Conservation (phyloP, 2,888 invertebrate species). For the Biston betularia region DNA sequence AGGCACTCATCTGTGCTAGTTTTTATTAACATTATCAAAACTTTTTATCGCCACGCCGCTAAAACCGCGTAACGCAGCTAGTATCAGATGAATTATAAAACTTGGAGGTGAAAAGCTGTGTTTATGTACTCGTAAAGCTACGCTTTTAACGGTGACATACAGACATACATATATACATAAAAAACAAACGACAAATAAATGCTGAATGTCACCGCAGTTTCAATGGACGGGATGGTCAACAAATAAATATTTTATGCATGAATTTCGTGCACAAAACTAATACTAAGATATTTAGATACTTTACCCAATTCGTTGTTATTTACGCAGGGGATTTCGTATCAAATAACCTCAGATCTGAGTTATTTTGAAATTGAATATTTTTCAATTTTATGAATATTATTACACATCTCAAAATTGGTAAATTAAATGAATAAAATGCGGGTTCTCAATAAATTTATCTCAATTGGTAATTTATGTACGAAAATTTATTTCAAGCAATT, state of each 20-base stretch:
- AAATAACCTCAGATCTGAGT: constrained; percentile 28
- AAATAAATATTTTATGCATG: constrained; percentile 31
- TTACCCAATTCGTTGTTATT: constrained; percentile 40
- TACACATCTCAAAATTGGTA: constrained; percentile 19
- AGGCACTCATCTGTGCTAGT: too few relatives aligned
- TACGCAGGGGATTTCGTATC: constrained; percentile 26
- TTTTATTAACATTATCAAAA: too few relatives aligned
- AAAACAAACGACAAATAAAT: not conserved
- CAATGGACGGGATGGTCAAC: constrained; percentile 17
- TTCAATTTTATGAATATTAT: constrained; percentile 34
- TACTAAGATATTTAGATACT: constrained; percentile 36
- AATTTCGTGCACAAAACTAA: constrained; percentile 31
- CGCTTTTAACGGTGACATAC: too few relatives aligned
- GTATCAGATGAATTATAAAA: too few relatives aligned
- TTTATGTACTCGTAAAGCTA: too few relatives aligned
- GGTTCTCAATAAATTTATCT: constrained; percentile 11
- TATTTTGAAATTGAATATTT: constrained; percentile 41
- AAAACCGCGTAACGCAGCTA: too few relatives aligned
- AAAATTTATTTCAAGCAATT: constrained; percentile 10
- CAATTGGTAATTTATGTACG: constrained; percentile 9
- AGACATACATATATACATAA: too few relatives aligned
- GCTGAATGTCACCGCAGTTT: not conserved
- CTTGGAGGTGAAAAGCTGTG: too few relatives aligned
- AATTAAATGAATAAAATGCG: constrained; percentile 16
- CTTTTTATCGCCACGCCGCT: too few relatives aligned